Evolutionary conservation across 2,797 vertebrate genomes (phyloP).

Genomic region (Limosa lapponica): DNA sequence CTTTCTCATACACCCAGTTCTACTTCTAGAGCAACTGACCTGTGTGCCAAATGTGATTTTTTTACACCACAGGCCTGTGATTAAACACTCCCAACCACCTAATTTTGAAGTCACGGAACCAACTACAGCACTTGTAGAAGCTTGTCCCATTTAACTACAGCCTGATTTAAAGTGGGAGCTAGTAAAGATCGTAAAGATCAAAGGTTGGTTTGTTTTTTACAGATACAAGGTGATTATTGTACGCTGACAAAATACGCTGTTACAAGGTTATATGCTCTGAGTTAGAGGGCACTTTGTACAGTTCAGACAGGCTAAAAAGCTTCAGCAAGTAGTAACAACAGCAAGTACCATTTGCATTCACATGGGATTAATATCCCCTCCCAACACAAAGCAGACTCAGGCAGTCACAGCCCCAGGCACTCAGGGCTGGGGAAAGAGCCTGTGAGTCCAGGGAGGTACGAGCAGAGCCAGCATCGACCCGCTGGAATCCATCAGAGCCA

Average conservation of each 20-base stretch:
- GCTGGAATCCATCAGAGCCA: neutral
- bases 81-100: neutral
- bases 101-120: neutral
- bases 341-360: neutral
- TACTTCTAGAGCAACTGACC: neutral
- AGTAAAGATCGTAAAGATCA: slow-evolving; percentile 11
- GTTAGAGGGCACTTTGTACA: neutral
- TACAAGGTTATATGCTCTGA: neutral
- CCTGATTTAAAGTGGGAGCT: neutral
- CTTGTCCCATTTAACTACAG: neutral
- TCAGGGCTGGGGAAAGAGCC: fast-evolving
- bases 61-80: neutral
- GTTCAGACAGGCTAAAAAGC: neutral
- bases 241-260: slow-evolving; percentile 3
- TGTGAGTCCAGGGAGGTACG: fast-evolving
- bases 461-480: neutral
- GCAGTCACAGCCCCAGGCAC: fast-evolving
- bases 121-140: neutral
- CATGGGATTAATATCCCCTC: neutral
- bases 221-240: neutral
- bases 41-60: fast-evolving
- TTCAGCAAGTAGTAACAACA: neutral
- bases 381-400: neutral
- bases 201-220: neutral
- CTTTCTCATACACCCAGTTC: fast-evolving